phyloP scores from a whole-genome alignment of 2,797 vertebrate genomes.

The Parauchenoglanis ngamensis region DNA sequence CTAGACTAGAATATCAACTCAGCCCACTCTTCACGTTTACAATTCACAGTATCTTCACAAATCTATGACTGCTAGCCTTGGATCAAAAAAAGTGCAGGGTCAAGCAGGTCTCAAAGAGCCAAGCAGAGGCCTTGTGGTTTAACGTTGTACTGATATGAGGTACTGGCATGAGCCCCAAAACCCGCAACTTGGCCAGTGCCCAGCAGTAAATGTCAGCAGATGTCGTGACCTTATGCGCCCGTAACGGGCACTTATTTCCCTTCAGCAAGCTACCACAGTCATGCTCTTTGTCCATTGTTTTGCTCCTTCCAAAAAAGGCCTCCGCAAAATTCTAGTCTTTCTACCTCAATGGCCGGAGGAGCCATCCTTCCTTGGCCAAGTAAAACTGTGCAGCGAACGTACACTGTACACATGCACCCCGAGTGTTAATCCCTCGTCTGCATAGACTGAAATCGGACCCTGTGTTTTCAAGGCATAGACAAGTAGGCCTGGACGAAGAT shows the following conservation, averaged over 20 bases:
- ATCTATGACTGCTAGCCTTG: slow-evolving; percentile 40
- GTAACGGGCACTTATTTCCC: slow-evolving; percentile 53
- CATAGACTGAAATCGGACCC: slow-evolving; percentile 55
- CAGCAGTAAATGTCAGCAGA: slow-evolving; percentile 72
- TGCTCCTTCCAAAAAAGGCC: slow-evolving; percentile 66
- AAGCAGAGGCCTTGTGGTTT: slow-evolving; percentile 52
- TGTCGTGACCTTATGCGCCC: slow-evolving; percentile 70
- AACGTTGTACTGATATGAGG: slow-evolving; percentile 55
- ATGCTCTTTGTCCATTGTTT: slow-evolving; percentile 77
- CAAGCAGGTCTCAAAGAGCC: slow-evolving; percentile 51
- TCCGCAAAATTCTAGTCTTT: slow-evolving; percentile 65
- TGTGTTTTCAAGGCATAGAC: slow-evolving; percentile 50
- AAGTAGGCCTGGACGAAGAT: slow-evolving; percentile 34
- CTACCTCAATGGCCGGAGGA: slow-evolving; percentile 65
- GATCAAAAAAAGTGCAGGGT: slow-evolving; percentile 52
- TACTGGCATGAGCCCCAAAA: slow-evolving; percentile 56
- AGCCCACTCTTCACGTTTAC: slow-evolving; percentile 51
- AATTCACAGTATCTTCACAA: slow-evolving; percentile 59
- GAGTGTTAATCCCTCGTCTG: slow-evolving; percentile 55
- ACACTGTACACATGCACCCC: slow-evolving; percentile 53
- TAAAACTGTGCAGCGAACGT: slow-evolving; percentile 63
- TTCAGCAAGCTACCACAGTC: slow-evolving; percentile 65
- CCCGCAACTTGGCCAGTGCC: slow-evolving; percentile 56
- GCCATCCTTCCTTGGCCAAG: slow-evolving; percentile 69
- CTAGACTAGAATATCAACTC: slow-evolving; percentile 38